Conservation (phyloP, 2,888 invertebrate genomes). For the Drosophila pseudotalamancana region DNA sequence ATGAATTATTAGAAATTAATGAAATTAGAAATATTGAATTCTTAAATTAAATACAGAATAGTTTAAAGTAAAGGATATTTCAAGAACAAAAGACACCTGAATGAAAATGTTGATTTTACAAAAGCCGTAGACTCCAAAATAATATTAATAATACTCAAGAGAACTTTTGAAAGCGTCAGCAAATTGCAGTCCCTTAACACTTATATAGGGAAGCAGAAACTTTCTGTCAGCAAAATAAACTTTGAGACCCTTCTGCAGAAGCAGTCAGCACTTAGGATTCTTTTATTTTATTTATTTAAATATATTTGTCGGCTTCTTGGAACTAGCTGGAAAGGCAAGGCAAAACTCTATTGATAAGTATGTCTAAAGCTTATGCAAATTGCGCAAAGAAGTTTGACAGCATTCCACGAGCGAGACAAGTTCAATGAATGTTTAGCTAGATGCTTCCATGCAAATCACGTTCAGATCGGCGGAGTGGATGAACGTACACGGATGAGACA, state of each 20-base stretch:
- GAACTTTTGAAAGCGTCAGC: background rate
- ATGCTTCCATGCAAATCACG: conserved; percentile 48
- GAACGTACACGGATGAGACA: conserved; percentile 33
- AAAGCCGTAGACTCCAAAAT: background rate
- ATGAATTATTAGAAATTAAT: too few species aligned
- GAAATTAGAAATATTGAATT: too few species aligned
- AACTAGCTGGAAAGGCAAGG: background rate
- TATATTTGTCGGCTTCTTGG: background rate
- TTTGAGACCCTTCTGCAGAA: background rate
- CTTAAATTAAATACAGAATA: too few species aligned
- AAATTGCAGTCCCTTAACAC: background rate
- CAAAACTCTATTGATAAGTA: conserved; percentile 11
- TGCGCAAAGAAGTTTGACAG: conserved; percentile 26
- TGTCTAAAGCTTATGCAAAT: conserved; percentile 45
- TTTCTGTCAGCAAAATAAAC: conserved; percentile 4
- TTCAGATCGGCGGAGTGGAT: conserved; percentile 1
- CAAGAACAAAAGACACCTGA: too few species aligned
- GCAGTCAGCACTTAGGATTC: conserved; percentile 3
- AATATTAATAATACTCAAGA: background rate
- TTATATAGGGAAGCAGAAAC: background rate
- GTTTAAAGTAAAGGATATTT: too few species aligned
- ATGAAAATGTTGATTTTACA: too few species aligned
- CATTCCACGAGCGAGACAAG: conserved; percentile 6
- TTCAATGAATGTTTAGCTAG: conserved; percentile 19
- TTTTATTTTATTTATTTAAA: conserved; percentile 1